Percentiles rank a stretch among this genome's conserved stretches.
Conservation (phyloP, 1,140 invertebrate species). For the Sinonovacula constricta region DNA sequence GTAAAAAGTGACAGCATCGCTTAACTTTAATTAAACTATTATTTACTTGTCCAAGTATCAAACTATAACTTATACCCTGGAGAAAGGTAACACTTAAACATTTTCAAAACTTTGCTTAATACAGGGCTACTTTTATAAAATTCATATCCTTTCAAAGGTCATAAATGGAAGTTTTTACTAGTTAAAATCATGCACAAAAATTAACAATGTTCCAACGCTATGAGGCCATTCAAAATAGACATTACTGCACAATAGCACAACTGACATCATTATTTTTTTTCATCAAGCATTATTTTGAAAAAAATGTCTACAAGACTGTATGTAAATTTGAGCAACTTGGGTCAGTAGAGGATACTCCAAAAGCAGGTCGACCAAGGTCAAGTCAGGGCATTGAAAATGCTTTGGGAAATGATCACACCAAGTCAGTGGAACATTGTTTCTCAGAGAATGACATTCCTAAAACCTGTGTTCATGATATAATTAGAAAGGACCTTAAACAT, state of each 20-base stretch:
- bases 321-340: neutral
- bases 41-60: too few relatives aligned
- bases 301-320: neutral
- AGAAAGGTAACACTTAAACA: constrained; percentile 10
- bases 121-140: too few relatives aligned
- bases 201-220: too few relatives aligned
- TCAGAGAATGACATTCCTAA: constrained; percentile 5
- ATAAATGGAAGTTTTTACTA: constrained; percentile 6
- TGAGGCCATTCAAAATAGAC: constrained; percentile 3
- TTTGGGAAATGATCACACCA: too few relatives aligned
- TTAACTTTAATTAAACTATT: too few relatives aligned
- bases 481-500: constrained; percentile 1
- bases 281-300: too few relatives aligned
- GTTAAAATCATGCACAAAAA: too few relatives aligned
- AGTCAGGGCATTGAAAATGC: too few relatives aligned
- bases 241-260: neutral
- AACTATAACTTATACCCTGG: too few relatives aligned
- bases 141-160: constrained; percentile 3
- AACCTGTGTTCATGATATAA: constrained; percentile 1
- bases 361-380: neutral
- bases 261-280: neutral
- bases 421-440: too few relatives aligned
- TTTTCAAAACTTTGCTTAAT: constrained; percentile 2
- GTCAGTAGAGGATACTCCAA: neutral
- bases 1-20: too few relatives aligned